A percentile compares a stretch with the other conserved stretches of the same genome.
Evolutionary conservation across 2,797 vertebrate species (phyloP).

Genomic region (Ambastaia sidthimunki): DNA sequence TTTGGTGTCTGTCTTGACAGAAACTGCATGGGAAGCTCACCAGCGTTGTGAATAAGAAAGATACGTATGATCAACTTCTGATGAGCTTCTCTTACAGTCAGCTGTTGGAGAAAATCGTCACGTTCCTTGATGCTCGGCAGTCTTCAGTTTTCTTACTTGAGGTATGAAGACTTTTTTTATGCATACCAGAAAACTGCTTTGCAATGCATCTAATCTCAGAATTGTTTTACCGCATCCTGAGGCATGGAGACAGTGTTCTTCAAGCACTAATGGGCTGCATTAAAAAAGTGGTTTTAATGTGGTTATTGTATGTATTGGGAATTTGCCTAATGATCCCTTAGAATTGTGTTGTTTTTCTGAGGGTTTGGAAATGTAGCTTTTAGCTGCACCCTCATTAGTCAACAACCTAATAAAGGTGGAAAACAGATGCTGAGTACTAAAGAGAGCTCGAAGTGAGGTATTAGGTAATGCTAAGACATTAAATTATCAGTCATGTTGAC

Average conservation of each 20-base stretch:
- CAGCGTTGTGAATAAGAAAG: slow-evolving; percentile 74
- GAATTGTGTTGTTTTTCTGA: neutral
- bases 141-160: slow-evolving; percentile 84
- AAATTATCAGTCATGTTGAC: neutral
- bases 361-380: neutral
- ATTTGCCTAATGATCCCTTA: slow-evolving; percentile 10
- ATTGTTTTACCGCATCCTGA: neutral
- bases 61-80: slow-evolving; percentile 83
- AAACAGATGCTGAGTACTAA: neutral
- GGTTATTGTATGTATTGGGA: neutral
- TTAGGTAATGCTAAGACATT: neutral
- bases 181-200: neutral
- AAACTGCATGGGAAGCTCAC: slow-evolving; percentile 81
- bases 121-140: slow-evolving; percentile 75
- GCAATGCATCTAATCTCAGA: neutral
- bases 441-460: neutral
- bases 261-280: neutral
- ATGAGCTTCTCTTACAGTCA: slow-evolving; percentile 79
- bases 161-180: slow-evolving; percentile 72
- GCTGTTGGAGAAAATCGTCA: slow-evolving; percentile 72
- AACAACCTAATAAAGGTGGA: neutral
- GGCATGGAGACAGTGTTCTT: neutral
- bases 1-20: slow-evolving; percentile 65
- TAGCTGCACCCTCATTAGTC: neutral
- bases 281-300: slow-evolving; percentile 4